These are phyloP conservation scores for Tethea ocularis DNA, from an alignment of 2,888 invertebrate genomes.

Conservation along the genomic window DNA sequence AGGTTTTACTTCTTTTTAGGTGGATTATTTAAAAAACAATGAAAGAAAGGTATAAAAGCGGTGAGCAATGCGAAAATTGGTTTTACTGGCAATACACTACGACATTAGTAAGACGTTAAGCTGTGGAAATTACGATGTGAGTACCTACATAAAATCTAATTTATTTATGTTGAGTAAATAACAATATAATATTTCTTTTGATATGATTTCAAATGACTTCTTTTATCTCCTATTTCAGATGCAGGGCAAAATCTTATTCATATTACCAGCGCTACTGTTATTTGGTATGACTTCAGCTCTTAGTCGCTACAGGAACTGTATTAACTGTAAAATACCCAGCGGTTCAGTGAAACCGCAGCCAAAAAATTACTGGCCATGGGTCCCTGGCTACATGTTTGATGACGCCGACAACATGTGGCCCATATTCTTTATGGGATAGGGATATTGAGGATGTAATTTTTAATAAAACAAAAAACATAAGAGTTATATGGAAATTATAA, in stretches of 20 bases:
- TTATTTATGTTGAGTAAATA: too few species aligned
- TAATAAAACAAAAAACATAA: too few species aligned
- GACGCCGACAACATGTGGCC: conserved; percentile 43
- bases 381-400: conserved; percentile 55
- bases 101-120: background rate
- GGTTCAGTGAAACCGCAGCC: conserved; percentile 8
- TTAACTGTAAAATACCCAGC: conserved; percentile 20
- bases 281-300: background rate
- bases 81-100: background rate
- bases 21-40: background rate
- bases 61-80: background rate
- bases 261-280: background rate
- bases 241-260: background rate
- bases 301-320: conserved; percentile 22
- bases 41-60: background rate
- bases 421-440: conserved; percentile 45
- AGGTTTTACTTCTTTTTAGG: too few species aligned
- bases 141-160: background rate
- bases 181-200: too few species aligned
- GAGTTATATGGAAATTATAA: too few species aligned
- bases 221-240: conserved; percentile 7
- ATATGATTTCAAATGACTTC: too few species aligned
- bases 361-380: conserved; percentile 57
- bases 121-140: background rate
- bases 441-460: too few species aligned